phyloP scores from a whole-genome alignment of 2,113 vertebrate species.

The Riparia riparia region DNA sequence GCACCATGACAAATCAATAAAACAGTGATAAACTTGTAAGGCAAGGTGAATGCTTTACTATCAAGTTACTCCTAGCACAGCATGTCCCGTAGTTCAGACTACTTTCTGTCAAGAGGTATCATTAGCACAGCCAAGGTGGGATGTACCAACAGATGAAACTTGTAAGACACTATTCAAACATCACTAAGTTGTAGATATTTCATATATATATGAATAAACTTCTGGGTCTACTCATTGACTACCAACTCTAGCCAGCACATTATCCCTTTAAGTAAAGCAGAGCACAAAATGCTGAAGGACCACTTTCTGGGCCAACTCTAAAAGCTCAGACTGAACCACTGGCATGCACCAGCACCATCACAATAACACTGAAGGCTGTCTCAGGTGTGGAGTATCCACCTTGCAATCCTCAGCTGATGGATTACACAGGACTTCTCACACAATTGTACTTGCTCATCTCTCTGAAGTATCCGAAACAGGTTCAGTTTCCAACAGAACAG shows the following conservation, averaged over 20 bases:
- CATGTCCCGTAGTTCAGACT: background rate
- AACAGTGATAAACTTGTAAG: background rate
- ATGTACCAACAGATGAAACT: background rate
- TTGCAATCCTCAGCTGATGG: background rate
- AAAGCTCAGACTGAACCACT: background rate
- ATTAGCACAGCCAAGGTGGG: background rate
- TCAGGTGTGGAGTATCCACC: background rate
- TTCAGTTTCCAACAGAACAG: background rate
- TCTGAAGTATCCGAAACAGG: background rate
- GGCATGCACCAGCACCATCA: background rate
- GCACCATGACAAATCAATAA: background rate
- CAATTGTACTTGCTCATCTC: background rate
- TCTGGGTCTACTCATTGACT: background rate
- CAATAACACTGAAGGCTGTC: background rate
- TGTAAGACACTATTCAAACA: background rate
- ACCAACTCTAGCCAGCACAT: background rate
- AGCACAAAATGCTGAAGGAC: background rate
- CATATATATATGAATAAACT: fast-evolving
- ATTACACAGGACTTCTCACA: background rate
- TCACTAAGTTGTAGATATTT: background rate
- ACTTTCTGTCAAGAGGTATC: background rate
- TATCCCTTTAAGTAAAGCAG: background rate
- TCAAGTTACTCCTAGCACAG: background rate
- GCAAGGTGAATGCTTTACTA: background rate
- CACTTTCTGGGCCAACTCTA: background rate